A percentile compares a stretch with the other conserved stretches of the same genome.
phyloP scores from a whole-genome alignment of 2,888 invertebrate genomes.

The Epirrita christyi region DNA sequence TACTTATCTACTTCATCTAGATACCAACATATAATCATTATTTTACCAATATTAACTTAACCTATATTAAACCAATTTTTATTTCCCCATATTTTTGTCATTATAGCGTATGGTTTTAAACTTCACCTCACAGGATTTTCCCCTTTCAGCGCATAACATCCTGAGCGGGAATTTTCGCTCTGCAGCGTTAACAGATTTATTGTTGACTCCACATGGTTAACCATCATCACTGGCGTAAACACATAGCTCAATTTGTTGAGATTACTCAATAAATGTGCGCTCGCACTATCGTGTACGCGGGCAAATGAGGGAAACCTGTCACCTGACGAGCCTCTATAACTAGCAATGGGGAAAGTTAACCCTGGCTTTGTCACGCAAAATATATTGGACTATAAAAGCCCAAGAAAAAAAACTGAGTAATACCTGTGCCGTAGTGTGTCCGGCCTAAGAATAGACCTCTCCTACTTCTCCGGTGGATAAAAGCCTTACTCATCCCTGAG shows the following conservation, averaged over 20 bases:
- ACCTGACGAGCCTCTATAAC: constrained; percentile 48
- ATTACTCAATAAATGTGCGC: constrained; percentile 35
- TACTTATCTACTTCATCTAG: too few species aligned
- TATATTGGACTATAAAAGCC: too few species aligned
- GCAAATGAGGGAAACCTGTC: constrained; percentile 58
- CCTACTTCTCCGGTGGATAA: too few species aligned
- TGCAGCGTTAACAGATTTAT: constrained; percentile 29
- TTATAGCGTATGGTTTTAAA: constrained; percentile 4
- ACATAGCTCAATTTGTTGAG: constrained; percentile 35
- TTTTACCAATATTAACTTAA: background rate
- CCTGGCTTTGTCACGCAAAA: constrained; percentile 47
- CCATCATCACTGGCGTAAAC: constrained; percentile 23
- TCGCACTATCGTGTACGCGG: constrained; percentile 17
- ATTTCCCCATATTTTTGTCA: too few species aligned
- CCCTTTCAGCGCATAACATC: constrained; percentile 6
- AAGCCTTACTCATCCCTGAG: too few species aligned
- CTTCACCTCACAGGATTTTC: background rate
- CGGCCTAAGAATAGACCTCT: too few species aligned
- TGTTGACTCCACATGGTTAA: constrained; percentile 31
- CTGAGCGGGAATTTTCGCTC: constrained; percentile 16
- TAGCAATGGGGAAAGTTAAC: constrained; percentile 24
- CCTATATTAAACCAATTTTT: background rate
- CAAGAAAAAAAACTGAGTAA: too few species aligned
- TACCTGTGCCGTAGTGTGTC: too few species aligned
- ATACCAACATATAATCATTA: background rate